These are phyloP conservation scores for Formica exsecta DNA, from an alignment of 1,140 invertebrate genomes.

Conservation along the genomic window DNA sequence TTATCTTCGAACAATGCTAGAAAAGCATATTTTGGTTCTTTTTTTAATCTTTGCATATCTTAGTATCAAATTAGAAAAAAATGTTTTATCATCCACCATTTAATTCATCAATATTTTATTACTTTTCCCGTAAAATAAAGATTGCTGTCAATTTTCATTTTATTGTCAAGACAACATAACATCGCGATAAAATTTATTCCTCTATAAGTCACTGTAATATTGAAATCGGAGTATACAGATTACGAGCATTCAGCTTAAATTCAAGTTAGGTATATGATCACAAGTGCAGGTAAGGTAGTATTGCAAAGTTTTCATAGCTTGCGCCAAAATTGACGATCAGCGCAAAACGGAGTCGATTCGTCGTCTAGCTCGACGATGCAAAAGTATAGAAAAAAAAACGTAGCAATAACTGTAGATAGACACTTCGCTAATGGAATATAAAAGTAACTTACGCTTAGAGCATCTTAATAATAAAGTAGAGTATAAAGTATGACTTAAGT, in stretches of 20 bases:
- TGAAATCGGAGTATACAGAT: neutral
- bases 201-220: neutral
- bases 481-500: constrained; percentile 86
- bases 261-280: constrained; percentile 43
- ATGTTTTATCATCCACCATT: neutral
- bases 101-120: neutral
- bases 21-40: neutral
- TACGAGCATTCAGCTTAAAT: constrained; percentile 39
- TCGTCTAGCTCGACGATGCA: neutral
- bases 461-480: constrained; percentile 78
- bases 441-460: constrained; percentile 79
- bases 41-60: neutral
- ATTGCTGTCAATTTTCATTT: neutral
- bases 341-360: constrained; percentile 18
- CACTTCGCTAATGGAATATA: constrained; percentile 74
- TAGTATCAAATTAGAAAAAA: neutral
- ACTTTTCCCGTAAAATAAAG: neutral
- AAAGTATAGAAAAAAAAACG: constrained; percentile 8
- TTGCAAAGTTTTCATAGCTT: constrained; percentile 34
- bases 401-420: constrained; percentile 66
- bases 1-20: neutral
- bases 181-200: constrained; percentile 9
- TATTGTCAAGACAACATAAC: constrained; percentile 1
- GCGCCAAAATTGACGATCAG: constrained; percentile 7
- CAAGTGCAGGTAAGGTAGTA: constrained; percentile 55